Evolutionary conservation across 2,113 vertebrate species (phyloP).

Genomic region (Catharus fuscescens): DNA sequence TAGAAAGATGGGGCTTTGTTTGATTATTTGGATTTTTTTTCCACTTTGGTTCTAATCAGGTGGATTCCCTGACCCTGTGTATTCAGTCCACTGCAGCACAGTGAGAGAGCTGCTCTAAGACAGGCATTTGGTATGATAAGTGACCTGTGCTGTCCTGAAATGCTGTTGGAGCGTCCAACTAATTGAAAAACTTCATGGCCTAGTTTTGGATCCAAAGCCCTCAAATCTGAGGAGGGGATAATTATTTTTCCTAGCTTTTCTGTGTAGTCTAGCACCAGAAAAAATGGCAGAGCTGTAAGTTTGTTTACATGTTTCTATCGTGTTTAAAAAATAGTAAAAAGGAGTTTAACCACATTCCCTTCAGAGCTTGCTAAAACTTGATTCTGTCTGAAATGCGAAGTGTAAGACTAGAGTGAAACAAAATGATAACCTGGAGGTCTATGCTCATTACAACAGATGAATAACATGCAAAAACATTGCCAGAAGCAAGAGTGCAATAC

Average conservation of each 20-base stretch:
- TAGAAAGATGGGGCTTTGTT: neutral
- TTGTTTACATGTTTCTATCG: neutral
- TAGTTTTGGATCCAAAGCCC: neutral
- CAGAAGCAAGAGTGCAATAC: neutral
- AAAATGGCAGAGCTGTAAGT: neutral
- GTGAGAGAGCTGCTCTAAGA: neutral
- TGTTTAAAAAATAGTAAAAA: neutral
- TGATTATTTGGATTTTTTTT: neutral
- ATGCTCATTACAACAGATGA: neutral
- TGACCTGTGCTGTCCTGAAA: neutral
- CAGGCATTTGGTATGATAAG: neutral
- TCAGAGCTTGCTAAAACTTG: conserved; percentile 33
- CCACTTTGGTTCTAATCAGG: neutral
- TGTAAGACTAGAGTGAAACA: neutral
- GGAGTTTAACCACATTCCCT: neutral
- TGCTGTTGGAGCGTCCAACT: neutral
- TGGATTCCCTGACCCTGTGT: neutral
- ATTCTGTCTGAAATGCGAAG: neutral
- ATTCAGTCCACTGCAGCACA: neutral
- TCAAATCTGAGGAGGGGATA: neutral
- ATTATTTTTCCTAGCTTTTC: neutral
- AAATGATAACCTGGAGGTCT: conserved; percentile 11
- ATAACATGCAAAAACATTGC: conserved; percentile 13
- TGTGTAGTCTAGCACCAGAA: neutral
- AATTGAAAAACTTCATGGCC: neutral